Percentiles rank a stretch among this genome's conserved stretches.
Conservation (phyloP, 2,797 vertebrate genomes). For the Chloroceryle inda region DNA sequence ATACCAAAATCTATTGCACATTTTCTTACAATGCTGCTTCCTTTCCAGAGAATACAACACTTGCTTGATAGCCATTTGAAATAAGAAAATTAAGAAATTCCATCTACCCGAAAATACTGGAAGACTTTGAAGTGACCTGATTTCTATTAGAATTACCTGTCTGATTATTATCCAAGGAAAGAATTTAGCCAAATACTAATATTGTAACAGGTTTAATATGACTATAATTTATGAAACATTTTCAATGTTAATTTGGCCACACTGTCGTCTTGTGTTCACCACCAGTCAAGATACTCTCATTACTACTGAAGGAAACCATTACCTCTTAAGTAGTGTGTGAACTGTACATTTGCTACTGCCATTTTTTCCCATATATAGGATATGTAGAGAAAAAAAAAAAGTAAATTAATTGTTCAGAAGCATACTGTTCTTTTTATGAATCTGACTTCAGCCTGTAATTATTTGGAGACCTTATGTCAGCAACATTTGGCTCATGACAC, state of each 20-base stretch:
- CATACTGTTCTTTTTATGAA: neutral
- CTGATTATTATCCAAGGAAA: neutral
- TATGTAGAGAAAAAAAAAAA: neutral
- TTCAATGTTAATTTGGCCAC: neutral
- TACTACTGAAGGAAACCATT: neutral
- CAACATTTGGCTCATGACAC: neutral
- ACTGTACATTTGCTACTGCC: neutral
- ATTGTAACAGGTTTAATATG: neutral
- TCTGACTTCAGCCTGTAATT: neutral
- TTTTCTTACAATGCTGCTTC: neutral
- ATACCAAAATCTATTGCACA: neutral
- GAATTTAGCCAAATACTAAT: neutral
- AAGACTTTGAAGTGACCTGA: neutral
- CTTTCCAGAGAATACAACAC: neutral
- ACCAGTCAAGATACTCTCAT: neutral
- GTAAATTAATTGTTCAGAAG: neutral
- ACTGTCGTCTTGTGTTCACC: neutral
- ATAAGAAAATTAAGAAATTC: neutral
- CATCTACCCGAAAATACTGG: neutral
- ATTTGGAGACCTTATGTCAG: slow-evolving; percentile 5
- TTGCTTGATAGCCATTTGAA: neutral
- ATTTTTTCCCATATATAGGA: neutral
- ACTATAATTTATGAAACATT: neutral
- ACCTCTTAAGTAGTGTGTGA: neutral
- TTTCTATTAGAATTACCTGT: neutral